These are phyloP conservation scores for Pardosa pseudoannulata DNA, from an alignment of 2,888 invertebrate genomes.

Conservation along the genomic window DNA sequence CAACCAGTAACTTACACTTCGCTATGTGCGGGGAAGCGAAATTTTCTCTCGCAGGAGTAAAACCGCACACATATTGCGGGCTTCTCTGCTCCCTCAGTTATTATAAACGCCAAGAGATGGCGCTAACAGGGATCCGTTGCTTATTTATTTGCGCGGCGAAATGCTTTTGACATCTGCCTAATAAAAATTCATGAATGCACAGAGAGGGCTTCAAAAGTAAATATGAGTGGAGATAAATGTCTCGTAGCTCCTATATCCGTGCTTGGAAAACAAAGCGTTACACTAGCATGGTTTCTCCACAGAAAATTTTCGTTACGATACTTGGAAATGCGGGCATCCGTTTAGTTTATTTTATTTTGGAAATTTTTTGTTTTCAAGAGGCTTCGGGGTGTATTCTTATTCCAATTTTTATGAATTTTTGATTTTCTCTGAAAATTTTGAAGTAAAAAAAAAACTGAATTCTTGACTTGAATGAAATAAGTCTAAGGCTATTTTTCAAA, in stretches of 20 bases:
- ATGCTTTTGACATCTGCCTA: constrained; percentile 63
- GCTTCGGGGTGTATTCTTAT: constrained; percentile 15
- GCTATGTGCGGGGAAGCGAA: too few species aligned
- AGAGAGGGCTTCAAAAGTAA: constrained; percentile 60
- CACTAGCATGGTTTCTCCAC: constrained; percentile 1
- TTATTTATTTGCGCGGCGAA: constrained; percentile 32
- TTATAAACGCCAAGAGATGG: constrained; percentile 11
- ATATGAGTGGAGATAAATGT: constrained; percentile 67
- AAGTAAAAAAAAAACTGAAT: not conserved
- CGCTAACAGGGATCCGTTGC: constrained; percentile 16
- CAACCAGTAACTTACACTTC: too few species aligned
- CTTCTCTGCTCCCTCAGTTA: not conserved
- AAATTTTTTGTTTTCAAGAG: constrained; percentile 12
- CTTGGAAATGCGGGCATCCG: constrained; percentile 12
- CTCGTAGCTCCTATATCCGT: constrained; percentile 25
- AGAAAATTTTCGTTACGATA: constrained; percentile 20
- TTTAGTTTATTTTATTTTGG: constrained; percentile 12
- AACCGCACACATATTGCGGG: too few species aligned
- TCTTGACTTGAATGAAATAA: not conserved
- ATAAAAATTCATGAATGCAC: constrained; percentile 71
- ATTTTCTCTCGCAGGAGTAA: too few species aligned
- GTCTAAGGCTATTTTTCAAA: constrained; percentile 2
- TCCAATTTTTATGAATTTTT: constrained; percentile 17
- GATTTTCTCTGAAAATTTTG: not conserved
- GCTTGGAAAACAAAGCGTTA: constrained; percentile 56